Conservation (phyloP, 2,797 vertebrate genomes). For the Crypturellus tataupa region DNA sequence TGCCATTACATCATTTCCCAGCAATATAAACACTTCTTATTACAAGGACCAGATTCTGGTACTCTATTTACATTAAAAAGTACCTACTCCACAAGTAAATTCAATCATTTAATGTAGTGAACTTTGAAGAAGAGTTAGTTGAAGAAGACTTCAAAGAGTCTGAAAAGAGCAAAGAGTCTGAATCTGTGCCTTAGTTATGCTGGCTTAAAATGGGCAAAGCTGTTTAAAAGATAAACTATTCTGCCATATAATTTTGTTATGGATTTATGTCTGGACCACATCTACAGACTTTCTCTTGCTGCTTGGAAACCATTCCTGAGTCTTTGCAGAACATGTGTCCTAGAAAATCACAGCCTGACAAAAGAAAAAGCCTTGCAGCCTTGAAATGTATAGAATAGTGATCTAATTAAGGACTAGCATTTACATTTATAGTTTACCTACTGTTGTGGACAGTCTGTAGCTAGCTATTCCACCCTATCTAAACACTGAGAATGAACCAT, state of each 20-base stretch:
- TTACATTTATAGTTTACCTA: background rate
- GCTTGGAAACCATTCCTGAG: background rate
- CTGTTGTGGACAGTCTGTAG: background rate
- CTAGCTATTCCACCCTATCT: background rate
- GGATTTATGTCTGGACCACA: background rate
- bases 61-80: background rate
- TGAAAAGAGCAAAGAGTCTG: background rate
- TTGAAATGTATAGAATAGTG: background rate
- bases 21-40: constrained; percentile 54
- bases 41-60: constrained; percentile 9
- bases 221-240: background rate
- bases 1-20: constrained; percentile 61
- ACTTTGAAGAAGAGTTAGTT: background rate
- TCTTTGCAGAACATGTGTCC: background rate
- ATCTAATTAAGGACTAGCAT: background rate
- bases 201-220: background rate
- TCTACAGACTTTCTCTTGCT: fast-evolving
- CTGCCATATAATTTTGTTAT: background rate
- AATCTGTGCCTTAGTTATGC: background rate
- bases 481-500: background rate
- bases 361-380: background rate
- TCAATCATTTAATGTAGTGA: background rate
- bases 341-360: background rate
- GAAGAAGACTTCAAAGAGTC: background rate
- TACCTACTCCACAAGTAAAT: background rate